Base-by-base conservation (phyloP, 2,797 vertebrate genomes). In the Ctenopoma multispine region DNA sequence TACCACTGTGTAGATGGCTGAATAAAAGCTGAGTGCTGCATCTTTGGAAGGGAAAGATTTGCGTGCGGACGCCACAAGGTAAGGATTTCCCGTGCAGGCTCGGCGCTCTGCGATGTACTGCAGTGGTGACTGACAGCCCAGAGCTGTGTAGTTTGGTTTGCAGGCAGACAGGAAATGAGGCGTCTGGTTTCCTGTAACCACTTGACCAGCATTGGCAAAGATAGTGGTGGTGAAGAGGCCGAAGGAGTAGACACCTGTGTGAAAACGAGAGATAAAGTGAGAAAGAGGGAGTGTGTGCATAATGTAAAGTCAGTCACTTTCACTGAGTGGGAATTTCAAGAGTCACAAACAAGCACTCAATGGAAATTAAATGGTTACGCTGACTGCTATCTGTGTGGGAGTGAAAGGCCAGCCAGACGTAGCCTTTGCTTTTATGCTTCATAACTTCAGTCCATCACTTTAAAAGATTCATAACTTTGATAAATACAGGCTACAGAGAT, bases 11-110 rank as follows among this genome's bases (percentile, higher is more conserved):
- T 97, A 98, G 79, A 96, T 88, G 53, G 96, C 96, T 0, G 96
- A 96, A 38, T 97, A 98, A 69, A 96, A 95, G 72, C 96, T 96
- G 69, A 98, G 95, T 0, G 96, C 97, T 0, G 96, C 93, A 0
- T 97, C 96, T 87, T 97, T 97, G 81, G 96, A 98, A 40, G 97
- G 97, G 79, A 98, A 98, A 60, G 97, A 96, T 66, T 96, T 95
- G 44, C 96, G 95, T 0, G 97, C 97, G 0, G 95, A 95, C 0
- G 81, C 87, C 81, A 97, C 95, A 64, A 96, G 81, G 82, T 89
- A 94, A 0, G 95, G 96, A 91, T 96, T 96, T 27, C 95, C 97
- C 0, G 93, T 95, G 89, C 84, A 97, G 87, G 92, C 96, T 49
- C 73, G 92, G 7, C 82, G 92, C 77, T 96, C 95, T 0, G 93